Percentiles rank a stretch among this genome's conserved stretches.
phyloP scores from a whole-genome alignment of 1,140 invertebrate species.

The Aphis gossypii region DNA sequence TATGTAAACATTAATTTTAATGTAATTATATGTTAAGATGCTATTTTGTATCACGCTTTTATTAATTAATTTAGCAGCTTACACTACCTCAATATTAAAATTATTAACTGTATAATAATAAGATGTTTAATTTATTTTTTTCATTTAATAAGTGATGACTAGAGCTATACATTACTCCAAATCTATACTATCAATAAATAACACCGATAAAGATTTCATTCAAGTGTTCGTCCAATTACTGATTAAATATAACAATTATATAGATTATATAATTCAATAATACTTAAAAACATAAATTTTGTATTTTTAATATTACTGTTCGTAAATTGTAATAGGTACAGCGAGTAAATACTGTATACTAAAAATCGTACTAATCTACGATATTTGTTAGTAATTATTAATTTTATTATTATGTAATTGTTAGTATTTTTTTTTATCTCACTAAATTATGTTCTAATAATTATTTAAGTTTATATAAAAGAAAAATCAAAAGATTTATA shows the following conservation, averaged over 20 bases:
- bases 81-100: not conserved
- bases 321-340: not conserved
- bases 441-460: not conserved
- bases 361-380: not conserved
- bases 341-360: not conserved
- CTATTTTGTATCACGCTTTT: not conserved
- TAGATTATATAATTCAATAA: not conserved
- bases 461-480: not conserved
- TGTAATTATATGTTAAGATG: constrained; percentile 23
- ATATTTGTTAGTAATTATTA: not conserved
- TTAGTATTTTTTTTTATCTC: not conserved
- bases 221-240: not conserved
- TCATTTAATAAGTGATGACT: not conserved
- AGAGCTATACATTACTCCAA: not conserved
- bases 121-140: not conserved
- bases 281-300: not conserved
- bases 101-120: not conserved
- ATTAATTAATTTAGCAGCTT: not conserved
- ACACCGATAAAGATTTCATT: not conserved
- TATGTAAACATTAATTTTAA: not conserved
- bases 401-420: not conserved
- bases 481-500: not conserved
- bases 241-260: not conserved
- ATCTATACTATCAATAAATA: not conserved
- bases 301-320: not conserved